Base-by-base conservation (phyloP, 2,797 vertebrate genomes). In the Sebastes hubbsi region DNA sequence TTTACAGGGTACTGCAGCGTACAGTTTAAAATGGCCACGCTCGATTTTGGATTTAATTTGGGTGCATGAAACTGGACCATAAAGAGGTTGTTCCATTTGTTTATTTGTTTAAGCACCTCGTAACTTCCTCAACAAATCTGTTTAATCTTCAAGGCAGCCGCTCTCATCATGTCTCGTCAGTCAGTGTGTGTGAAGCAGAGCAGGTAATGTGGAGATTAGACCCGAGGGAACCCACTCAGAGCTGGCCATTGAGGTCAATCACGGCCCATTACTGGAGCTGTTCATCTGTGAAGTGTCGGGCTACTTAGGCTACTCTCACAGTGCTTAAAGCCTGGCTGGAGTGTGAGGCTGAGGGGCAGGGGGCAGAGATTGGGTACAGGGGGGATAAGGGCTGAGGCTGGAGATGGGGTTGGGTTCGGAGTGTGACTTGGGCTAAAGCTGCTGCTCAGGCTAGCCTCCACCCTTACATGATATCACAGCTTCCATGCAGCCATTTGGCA, bases 241-340 rank as follows among this genome's bases (percentile, higher is more conserved):
- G 68, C 65, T 76, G 76, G 82, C 85, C 88, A 81, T 90, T 92
- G 91, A 92, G 90, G 89, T 93, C 90, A 95, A 91, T 93, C 91
- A 89, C 54, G 77, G 86, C 90, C 90, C 88, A 93, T 95, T 95
- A 94, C 90, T 88, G 78, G 82, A 93, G 87, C 90, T 93, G 90
- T 91, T 94, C 89, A 92, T 90, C 88, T 94, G 94, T 94, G 89
- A 93, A 94, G 89, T 89, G 87, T 91, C 88, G 83, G 88, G 90
- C 91, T 90, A 93, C 92, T 95, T 91, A 91, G 91, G 88, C 90
- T 89, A 93, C 86, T 94, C 94, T 95, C 94, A 94, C 92, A 95
- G 89, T 91, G 91, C 94, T 94, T 94, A 94, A 77, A 88, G 65
- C 71, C 32, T 54, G 80, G 77, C 80, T 81, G 73, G 67, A 89